Conservation (phyloP, 2,113 vertebrate genomes). For the Indicator indicator region DNA sequence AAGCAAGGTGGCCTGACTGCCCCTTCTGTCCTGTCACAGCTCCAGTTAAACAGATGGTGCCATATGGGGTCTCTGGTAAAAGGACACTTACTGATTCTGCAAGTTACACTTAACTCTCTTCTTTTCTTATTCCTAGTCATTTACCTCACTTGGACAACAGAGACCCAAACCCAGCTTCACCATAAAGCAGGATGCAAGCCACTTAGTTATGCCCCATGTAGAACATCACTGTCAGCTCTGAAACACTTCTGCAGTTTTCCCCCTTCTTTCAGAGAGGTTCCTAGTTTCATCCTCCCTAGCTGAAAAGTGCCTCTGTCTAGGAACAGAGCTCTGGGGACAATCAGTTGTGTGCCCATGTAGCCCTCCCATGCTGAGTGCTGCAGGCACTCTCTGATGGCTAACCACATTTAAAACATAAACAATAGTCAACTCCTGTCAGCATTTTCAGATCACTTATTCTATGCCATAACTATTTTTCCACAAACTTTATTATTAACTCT, state of each 20-base stretch:
- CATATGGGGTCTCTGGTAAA: fast-evolving
- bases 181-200: background rate
- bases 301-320: background rate
- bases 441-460: background rate
- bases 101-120: background rate
- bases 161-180: background rate
- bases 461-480: background rate
- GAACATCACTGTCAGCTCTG: background rate
- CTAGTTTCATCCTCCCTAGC: background rate
- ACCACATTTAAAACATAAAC: background rate
- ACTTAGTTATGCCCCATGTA: background rate
- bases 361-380: background rate
- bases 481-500: background rate
- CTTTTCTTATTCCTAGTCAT: background rate
- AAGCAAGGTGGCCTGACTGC: background rate
- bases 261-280: background rate
- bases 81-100: background rate
- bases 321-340: constrained; percentile 19
- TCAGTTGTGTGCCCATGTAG: background rate
- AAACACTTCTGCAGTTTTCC: background rate
- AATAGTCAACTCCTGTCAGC: background rate
- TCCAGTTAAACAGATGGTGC: background rate
- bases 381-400: background rate
- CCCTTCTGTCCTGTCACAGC: background rate
- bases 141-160: background rate